Conservation (phyloP, 1,140 invertebrate species). For the Halesus radiatus region DNA sequence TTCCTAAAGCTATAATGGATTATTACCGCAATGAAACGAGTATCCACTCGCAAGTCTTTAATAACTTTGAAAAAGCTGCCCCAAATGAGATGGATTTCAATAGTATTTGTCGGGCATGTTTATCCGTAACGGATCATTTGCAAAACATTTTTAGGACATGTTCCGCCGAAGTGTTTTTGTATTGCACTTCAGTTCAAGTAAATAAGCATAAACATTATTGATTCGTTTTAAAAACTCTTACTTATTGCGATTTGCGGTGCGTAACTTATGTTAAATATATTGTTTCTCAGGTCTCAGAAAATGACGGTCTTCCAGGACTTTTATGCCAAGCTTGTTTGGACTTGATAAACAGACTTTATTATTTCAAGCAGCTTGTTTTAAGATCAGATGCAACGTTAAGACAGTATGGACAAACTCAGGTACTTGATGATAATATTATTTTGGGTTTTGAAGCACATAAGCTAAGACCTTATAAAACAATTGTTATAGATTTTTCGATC, state of each 20-base stretch:
- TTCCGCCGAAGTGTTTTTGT: slow-evolving; percentile 66
- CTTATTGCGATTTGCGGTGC: neutral
- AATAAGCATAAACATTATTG: slow-evolving; percentile 15
- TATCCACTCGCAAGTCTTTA: slow-evolving; percentile 26
- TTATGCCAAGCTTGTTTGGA: slow-evolving; percentile 65
- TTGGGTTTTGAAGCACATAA: neutral
- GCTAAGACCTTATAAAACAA: too few species aligned
- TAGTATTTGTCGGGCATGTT: slow-evolving; percentile 67
- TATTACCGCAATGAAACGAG: slow-evolving; percentile 40
- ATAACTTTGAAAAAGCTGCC: slow-evolving; percentile 35
- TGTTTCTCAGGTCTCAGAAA: slow-evolving; percentile 62
- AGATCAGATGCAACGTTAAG: slow-evolving; percentile 64
- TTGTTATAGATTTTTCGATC: too few species aligned
- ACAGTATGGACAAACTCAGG: slow-evolving; percentile 51
- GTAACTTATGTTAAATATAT: neutral
- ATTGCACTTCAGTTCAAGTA: slow-evolving; percentile 69
- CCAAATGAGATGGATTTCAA: slow-evolving; percentile 63
- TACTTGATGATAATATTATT: slow-evolving; percentile 19
- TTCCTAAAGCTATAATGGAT: slow-evolving; percentile 15
- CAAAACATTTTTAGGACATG: slow-evolving; percentile 66
- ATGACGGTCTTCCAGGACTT: slow-evolving; percentile 63
- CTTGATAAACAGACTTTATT: slow-evolving; percentile 65
- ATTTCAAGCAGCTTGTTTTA: slow-evolving; percentile 67
- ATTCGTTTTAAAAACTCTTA: slow-evolving; percentile 24
- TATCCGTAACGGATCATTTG: slow-evolving; percentile 62